Evolutionary conservation across 2,888 invertebrate species (phyloP).

Genomic region (Drosophila tanythrix): DNA sequence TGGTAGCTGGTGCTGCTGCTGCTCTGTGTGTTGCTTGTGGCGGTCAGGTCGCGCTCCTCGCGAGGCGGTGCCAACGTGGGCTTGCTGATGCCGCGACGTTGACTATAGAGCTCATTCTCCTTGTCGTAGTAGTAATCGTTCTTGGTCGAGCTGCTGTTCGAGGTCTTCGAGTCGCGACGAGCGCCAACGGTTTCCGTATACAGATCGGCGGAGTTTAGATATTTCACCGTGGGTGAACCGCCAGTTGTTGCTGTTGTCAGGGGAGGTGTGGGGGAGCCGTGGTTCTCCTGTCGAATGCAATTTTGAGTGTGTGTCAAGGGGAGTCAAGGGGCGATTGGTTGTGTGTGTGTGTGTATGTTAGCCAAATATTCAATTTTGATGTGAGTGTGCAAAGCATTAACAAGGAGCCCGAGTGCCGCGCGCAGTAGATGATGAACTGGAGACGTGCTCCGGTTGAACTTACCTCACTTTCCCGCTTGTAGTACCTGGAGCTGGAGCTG

Average conservation of each 20-base stretch:
- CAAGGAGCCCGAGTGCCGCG: slow-evolving; percentile 42
- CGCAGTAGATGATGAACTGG: slow-evolving; percentile 33
- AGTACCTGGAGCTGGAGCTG: slow-evolving; percentile 82
- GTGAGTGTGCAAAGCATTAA: slow-evolving; percentile 53
- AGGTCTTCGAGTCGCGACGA: slow-evolving; percentile 82
- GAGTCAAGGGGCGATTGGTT: slow-evolving; percentile 11
- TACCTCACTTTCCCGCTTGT: slow-evolving; percentile 85
- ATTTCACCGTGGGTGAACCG: slow-evolving; percentile 81
- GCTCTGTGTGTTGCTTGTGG: slow-evolving; percentile 45
- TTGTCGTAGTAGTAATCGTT: slow-evolving; percentile 85
- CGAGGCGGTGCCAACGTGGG: slow-evolving; percentile 82
- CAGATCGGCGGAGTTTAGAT: slow-evolving; percentile 81
- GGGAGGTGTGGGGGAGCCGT: slow-evolving; percentile 68
- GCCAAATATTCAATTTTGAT: slow-evolving; percentile 68
- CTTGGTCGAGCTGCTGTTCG: slow-evolving; percentile 74
- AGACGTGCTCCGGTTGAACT: slow-evolving; percentile 41
- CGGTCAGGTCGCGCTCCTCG: slow-evolving; percentile 79
- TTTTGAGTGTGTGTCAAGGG: slow-evolving; percentile 62
- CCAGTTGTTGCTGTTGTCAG: slow-evolving; percentile 66
- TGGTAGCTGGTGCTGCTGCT: slow-evolving; percentile 47
- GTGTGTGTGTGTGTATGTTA: slow-evolving; percentile 41
- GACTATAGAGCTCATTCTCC: slow-evolving; percentile 83
- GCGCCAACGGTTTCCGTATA: slow-evolving; percentile 76
- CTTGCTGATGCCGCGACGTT: slow-evolving; percentile 77
- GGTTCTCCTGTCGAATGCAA: slow-evolving; percentile 80